Evolutionary conservation across 2,888 invertebrate genomes (phyloP), one percentile per base, ranked within the genome.

Genomic region (Torymus tubicola): DNA sequence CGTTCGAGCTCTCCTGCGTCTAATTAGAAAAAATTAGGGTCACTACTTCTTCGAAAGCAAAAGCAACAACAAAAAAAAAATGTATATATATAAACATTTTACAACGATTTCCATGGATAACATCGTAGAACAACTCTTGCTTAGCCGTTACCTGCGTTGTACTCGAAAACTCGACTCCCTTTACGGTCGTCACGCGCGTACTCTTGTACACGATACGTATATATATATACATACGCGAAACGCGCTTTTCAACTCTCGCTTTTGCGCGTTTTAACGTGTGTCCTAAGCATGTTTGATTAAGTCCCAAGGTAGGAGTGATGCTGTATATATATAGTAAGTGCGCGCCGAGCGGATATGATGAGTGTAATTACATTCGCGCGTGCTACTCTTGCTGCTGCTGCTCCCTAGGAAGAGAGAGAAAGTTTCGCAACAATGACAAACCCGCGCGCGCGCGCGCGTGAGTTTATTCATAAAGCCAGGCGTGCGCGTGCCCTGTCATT

Each of bases 401-500:
- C 2, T 21, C 21, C 21, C 21, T 2, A 5, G 42, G 8, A 8
- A 42, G 42, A 8, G 42, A 57, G 72, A 64, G 82, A 82, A 82
- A 82, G 80, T 82, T 80, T 80, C 53, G 58, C 65, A 80, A 82
- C 80, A 80, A 80, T 82, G 80, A 82, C 80, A 80, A 82, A 74
- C 65, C 21, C 24, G 60, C 31, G 24, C 71, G 21, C 21, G 75
- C 65, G 16, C 24, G 60, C 31, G 24, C 71, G 21, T 2, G 75
- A 81, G 78, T 81, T 81, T 81, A 81, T 78, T 81, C 71, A 67
- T 75, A 75, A 81, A 70, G 65, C 60, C 24, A 65, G 53, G 42
- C 24, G 50, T 16, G 57, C 58, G 60, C 57, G 21, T 63, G 21
- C 55, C 52, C 68, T 16, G 61, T 79, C 61, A 76, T 72, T 81